Evolutionary conservation across 64 coral and sea anemone genomes (phyloP), one percentile per base, ranked within the genome.

Genomic region (Montipora sp.): DNA sequence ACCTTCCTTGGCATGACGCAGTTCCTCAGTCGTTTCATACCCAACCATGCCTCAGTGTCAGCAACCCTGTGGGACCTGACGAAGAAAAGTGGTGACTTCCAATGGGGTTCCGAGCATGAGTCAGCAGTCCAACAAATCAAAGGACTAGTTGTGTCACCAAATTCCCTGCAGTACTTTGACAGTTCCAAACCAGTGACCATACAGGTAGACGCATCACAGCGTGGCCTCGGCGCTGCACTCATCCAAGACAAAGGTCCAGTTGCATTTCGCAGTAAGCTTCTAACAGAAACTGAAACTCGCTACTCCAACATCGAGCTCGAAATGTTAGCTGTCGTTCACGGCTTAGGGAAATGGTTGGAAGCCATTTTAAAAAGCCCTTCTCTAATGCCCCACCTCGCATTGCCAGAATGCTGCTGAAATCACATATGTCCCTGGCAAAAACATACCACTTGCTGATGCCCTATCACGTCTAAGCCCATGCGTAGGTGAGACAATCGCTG

Each of bases 11-110:
- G 84, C 24, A 48, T 48, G 14, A 75, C 71, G 72, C 84, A 88
- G 50, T 85, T 73, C 84, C 63, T 88, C 20, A 88, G 84, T 65
- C 21, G 70, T 73, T 88, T 88, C 63, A 88, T 88, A 73, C 84
- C 84, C 15, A 21, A 73, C 48, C 46, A 75, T 6, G 84, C 84
- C 13, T 88, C 5, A 88, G 7, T 55, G 65, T 50, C 19, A 43
- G 84, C 84, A 73, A 22, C 24, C 65, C 48, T 88, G 20, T 75
- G 66, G 84, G 66, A 88, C 48, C 68, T 88, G 2, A 48, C 46
- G 13, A 88, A 88, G 71, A 74, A 72, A 75, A 75, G n/a, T 8
- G 74, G 69, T 19, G 84, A 21, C 1, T 88, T 88, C 48, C 13
- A 15, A 11, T 88, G 84, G 84, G 48, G 66, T 20, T 68, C 84